Evolutionary conservation across 2,888 invertebrate species (phyloP), one percentile per base, ranked within the genome.

Genomic region (Eupithecia inturbata): DNA sequence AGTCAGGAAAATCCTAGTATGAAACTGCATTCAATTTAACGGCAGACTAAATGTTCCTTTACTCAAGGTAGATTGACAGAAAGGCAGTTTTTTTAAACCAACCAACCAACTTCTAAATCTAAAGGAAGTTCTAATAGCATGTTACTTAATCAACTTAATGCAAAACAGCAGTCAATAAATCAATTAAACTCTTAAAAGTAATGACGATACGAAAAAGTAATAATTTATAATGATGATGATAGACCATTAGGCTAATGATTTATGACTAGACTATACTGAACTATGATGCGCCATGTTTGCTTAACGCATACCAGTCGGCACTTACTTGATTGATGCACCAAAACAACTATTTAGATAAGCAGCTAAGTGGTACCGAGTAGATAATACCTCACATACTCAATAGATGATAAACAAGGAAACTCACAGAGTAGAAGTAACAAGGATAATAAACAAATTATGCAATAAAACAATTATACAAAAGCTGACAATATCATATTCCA

Each of bases 221-320:
- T 69, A 72, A 62, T 68, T 63, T 71, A 66, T 39, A 67, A 49
- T 49, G 64, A 68, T 49, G 64, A 68, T 72, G 60, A 69, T 69
- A 71, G 68, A 49, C 62, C 69, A 75, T 75, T 69, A 75, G 36
- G 53, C 41, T 67, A 69, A 75, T 75, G 71, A 75, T 71, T 68
- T 64, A 74, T 36, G 62, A 60, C 36, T 49, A 74, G 71, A 57
- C 74, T 39, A 12, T 36, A 67, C 28, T 53, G 71, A 68, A 41
- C n/a, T 33, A 69, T 53, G 68, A 33, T 67, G 67, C 67, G 67
- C 63, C 39, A 41, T 75, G 75, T 70, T 75, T 70, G 72, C 63
- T 75, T 63, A 72, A 67, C 67, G 41, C 75, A 69, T 67, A 72
- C 64, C 63, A 71, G 28, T 26, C 53, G 53, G 66, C 63, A 64